phyloP scores from a whole-genome alignment of 2,113 vertebrate species.

The Brevimyrus niger region DNA sequence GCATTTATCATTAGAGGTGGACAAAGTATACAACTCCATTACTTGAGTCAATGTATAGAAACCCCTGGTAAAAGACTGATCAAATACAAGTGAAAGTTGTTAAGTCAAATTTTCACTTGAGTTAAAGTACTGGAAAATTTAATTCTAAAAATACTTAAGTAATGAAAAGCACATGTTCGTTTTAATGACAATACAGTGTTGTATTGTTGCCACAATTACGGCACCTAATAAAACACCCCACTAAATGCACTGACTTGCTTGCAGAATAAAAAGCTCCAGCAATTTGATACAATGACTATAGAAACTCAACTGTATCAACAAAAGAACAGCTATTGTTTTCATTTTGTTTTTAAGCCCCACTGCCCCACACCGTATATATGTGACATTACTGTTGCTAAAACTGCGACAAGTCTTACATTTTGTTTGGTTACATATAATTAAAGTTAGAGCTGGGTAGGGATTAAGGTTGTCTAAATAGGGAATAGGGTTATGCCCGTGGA shows the following conservation, averaged over 20 bases:
- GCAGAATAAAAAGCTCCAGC: too few species aligned
- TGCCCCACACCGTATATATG: too few species aligned
- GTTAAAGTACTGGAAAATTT: not conserved
- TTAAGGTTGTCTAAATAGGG: too few species aligned
- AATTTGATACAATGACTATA: not conserved
- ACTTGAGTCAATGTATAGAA: not conserved
- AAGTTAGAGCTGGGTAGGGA: not conserved
- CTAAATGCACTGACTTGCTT: too few species aligned
- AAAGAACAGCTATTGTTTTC: not conserved
- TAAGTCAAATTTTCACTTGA: not conserved
- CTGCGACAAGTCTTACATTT: not conserved
- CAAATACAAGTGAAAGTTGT: not conserved
- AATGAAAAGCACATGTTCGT: not conserved
- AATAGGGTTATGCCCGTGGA: too few species aligned
- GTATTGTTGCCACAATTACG: too few species aligned
- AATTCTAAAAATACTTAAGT: not conserved
- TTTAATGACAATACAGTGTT: not conserved
- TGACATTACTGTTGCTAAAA: too few species aligned
- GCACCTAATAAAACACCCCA: too few species aligned
- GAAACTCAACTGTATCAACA: not conserved
- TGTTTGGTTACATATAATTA: not conserved
- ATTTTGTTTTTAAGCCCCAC: not conserved
- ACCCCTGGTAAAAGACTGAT: not conserved
- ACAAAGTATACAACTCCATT: not conserved
- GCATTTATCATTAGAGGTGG: not conserved